Conservation (phyloP, 2,797 vertebrate genomes). For the Sebastes trivittatus region DNA sequence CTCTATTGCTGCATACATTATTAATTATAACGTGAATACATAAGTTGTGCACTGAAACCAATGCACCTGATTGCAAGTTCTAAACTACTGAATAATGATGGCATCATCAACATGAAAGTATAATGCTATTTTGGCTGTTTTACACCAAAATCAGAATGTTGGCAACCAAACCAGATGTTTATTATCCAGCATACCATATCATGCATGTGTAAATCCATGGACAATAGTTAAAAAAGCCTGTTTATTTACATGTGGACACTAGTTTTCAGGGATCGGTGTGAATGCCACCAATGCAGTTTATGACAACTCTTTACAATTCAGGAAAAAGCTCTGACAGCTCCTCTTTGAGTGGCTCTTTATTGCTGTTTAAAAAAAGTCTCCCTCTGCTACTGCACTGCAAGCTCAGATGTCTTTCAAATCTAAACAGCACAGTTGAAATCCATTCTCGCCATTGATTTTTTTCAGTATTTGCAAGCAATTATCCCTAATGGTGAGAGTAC, state of each 20-base stretch:
- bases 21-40: neutral
- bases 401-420: neutral
- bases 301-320: conserved; percentile 29
- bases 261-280: conserved; percentile 26
- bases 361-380: neutral
- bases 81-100: neutral
- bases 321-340: neutral
- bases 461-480: conserved; percentile 54
- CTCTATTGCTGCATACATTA: neutral
- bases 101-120: neutral
- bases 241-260: neutral
- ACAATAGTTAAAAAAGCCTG: neutral
- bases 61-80: neutral
- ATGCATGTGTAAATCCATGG: neutral
- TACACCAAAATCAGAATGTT: neutral
- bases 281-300: conserved; percentile 52
- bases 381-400: neutral
- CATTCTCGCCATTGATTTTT: conserved; percentile 21
- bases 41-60: neutral
- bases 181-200: neutral
- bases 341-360: conserved; percentile 3
- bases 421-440: neutral
- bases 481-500: conserved; percentile 47
- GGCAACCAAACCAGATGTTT: neutral
- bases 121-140: neutral